Conservation (phyloP, 2,113 vertebrate species). For the Nyctereutes procyonoides region DNA sequence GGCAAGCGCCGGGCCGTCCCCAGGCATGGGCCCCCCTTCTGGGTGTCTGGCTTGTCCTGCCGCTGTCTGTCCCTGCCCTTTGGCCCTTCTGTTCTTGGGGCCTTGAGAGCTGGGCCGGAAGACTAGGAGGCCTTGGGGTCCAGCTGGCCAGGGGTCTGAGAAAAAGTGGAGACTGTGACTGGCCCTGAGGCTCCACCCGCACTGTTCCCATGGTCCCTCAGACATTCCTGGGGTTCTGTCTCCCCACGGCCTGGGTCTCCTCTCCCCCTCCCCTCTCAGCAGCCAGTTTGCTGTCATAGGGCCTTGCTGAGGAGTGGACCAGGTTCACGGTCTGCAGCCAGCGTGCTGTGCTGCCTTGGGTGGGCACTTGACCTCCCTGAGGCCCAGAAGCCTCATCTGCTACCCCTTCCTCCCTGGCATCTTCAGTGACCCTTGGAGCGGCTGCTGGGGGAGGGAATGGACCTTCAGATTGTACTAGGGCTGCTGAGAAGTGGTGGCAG, state of each 20-base stretch:
- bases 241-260: background rate
- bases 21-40: no score
- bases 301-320: background rate
- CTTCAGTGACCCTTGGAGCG: background rate
- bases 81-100: background rate
- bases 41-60: background rate
- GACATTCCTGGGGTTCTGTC: background rate
- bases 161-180: background rate
- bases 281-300: accelerated
- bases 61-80: background rate
- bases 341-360: accelerated
- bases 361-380: background rate
- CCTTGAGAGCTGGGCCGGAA: background rate
- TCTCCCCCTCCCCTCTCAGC: accelerated
- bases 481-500: background rate
- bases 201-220: no score
- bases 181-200: background rate
- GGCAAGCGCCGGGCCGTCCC: background rate
- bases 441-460: background rate
- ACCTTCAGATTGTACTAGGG: background rate
- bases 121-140: background rate
- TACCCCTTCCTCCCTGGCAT: background rate
- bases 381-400: background rate
- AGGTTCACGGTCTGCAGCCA: no score
- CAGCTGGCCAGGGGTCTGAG: background rate